Evolutionary conservation across 2,888 invertebrate species (phyloP), one percentile per base, ranked within the genome.

Genomic region (Pristionchus entomophagus): DNA sequence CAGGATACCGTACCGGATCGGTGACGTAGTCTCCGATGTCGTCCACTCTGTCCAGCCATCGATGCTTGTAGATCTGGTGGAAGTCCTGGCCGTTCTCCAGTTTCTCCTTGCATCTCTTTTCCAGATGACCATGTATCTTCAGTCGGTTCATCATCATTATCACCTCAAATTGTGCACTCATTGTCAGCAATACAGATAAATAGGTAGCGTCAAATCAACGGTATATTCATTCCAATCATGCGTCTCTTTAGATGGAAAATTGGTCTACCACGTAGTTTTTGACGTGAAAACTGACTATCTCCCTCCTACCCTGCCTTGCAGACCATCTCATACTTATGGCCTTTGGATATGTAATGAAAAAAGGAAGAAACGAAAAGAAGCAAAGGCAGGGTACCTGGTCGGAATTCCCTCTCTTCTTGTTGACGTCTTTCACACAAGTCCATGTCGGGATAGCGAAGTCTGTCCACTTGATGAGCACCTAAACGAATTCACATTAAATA

Each of bases 391-490:
- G 22, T 12, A 77, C 77, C 77, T 77, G 77, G 26, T 77, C 45
- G 0, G 17, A 4, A 14, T 14, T 77, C 69, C 8, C 29, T n/a
- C 29, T 59, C 45, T 35, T 26, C 26, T 49, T 32, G 35, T 41
- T 77, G 14, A 77, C 26, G 3, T 77, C 45, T 14, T 12, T 45
- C 17, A 14, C 22, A 3, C 14, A 3, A 19, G 5, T 53, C 80
- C 80, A 80, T 5, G 80, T 53, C 32, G 80, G 80, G 12, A 32
- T 17, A 8, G 53, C n/a, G 35, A 32, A 80, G 17, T 35, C 22
- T 29, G 80, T 32, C 80, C 80, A 80, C 19, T 80, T 80, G 14
- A 32, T 49, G n/a, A 80, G 19, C 6, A 53, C 22, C 80, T 53
- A 35, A n/a, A n/a, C n/a, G n/a, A n/a, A n/a, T n/a, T n/a, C n/a